These are phyloP conservation scores for Agonopterix arenella DNA, from an alignment of 2,888 invertebrate species.

Conservation along the genomic window DNA sequence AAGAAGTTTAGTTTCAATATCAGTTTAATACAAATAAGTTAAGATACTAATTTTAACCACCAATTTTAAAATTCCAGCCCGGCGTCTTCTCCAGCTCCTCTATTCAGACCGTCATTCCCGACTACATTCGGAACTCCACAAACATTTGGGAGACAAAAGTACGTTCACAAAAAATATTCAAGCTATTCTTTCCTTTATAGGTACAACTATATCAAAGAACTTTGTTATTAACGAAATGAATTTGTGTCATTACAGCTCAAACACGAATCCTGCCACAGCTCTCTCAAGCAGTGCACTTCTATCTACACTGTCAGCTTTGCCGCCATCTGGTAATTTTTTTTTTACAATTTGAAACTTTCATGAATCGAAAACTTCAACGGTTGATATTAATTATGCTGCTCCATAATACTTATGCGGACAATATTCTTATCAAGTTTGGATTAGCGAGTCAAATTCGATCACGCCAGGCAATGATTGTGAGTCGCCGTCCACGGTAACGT, in stretches of 20 bases:
- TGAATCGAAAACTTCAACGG: no score
- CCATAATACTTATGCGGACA: no score
- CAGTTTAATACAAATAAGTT: no score
- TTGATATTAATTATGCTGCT: no score
- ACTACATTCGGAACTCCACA: slow-evolving; percentile 82
- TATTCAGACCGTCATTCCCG: slow-evolving; percentile 85
- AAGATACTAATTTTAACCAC: no score
- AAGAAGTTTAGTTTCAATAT: no score
- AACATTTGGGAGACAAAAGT: slow-evolving; percentile 66
- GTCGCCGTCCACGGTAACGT: no score
- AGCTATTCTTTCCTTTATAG: neutral
- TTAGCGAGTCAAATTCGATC: no score
- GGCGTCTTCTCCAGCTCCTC: slow-evolving; percentile 79
- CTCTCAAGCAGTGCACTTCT: slow-evolving; percentile 60
- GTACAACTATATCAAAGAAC: no score
- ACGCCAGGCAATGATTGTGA: no score
- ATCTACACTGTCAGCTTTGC: slow-evolving; percentile 60
- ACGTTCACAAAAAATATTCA: slow-evolving; percentile 4
- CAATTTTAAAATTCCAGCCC: slow-evolving; percentile 54
- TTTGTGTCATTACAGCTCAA: slow-evolving; percentile 39
- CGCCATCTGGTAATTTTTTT: slow-evolving; percentile 53
- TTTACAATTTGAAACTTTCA: neutral
- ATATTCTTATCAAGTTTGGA: no score
- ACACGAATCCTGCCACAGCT: slow-evolving; percentile 48
- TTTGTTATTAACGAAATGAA: no score